These are phyloP conservation scores for Strongylocentrotus purpuratus DNA, from an alignment of 35 echinoderm and acorn worm species.

Conservation along the genomic window DNA sequence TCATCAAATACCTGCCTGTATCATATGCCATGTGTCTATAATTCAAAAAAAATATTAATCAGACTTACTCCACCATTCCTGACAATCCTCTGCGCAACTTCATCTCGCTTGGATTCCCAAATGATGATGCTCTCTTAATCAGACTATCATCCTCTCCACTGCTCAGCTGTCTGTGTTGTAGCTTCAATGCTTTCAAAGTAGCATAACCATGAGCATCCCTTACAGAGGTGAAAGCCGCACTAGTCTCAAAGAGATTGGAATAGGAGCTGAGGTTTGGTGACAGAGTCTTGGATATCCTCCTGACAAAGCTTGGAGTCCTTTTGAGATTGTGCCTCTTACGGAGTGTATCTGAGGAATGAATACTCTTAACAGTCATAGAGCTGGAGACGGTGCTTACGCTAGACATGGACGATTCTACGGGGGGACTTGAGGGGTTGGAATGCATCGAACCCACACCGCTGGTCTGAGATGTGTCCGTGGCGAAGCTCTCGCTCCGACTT, in stretches of 20 bases:
- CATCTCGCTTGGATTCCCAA: constrained; percentile 54
- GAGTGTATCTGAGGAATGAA: constrained; percentile 88
- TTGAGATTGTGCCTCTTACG: constrained; percentile 85
- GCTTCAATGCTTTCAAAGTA: constrained; percentile 73
- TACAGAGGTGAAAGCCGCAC: constrained; percentile 76
- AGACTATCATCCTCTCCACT: background rate
- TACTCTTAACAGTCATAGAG: constrained; percentile 84
- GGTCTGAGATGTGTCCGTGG: constrained; percentile 84
- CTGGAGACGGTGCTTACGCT: constrained; percentile 91
- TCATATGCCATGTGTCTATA: too few relatives aligned
- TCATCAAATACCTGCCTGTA: too few relatives aligned
- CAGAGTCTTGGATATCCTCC: constrained; percentile 76
- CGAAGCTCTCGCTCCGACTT: constrained; percentile 97
- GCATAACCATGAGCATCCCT: constrained; percentile 88
- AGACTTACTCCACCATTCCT: constrained; percentile 72
- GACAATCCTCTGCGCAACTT: constrained; percentile 32
- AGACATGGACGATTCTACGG: constrained; percentile 76
- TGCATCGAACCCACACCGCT: constrained; percentile 89
- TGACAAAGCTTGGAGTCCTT: constrained; percentile 90
- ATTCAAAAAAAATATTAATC: too few relatives aligned
- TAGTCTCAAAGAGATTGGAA: constrained; percentile 76
- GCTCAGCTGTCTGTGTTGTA: constrained; percentile 61
- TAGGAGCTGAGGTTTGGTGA: constrained; percentile 70
- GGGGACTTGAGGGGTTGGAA: constrained; percentile 90
- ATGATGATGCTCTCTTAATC: constrained; percentile 45